Conservation (phyloP, 2,888 invertebrate genomes). For the Cetonia aurata region DNA sequence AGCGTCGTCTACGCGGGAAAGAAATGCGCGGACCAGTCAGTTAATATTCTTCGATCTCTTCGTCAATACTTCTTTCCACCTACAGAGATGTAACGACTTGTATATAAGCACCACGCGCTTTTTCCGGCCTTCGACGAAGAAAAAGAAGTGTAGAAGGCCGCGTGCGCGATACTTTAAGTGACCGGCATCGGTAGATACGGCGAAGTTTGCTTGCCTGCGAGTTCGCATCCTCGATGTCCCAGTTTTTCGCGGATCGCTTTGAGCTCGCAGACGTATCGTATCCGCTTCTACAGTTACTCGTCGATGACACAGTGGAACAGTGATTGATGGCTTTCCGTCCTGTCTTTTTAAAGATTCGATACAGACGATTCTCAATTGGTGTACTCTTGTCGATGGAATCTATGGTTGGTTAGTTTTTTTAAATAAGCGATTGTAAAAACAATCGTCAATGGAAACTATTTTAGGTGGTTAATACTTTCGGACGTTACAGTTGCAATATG, state of each 20-base stretch:
- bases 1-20: conserved; percentile 24
- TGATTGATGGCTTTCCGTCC: background rate
- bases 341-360: no score
- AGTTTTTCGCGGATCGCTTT: conserved; percentile 29
- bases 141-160: conserved; percentile 25
- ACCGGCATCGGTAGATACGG: conserved; percentile 21
- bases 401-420: no score
- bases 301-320: background rate
- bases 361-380: no score
- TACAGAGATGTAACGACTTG: conserved; percentile 18
- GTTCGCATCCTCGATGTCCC: conserved; percentile 19
- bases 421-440: no score
- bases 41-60: conserved; percentile 6
- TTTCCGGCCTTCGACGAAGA: conserved; percentile 34
- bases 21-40: conserved; percentile 1
- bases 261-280: conserved; percentile 29
- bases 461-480: no score
- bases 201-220: conserved; percentile 5
- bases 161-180: conserved; percentile 17
- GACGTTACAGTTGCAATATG: no score
- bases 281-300: conserved; percentile 7
- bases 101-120: background rate
- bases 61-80: conserved; percentile 6
- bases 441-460: no score
- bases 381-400: no score